Percentiles rank a stretch among this genome's conserved stretches.
These are phyloP conservation scores for Cyaniris semiargus DNA, from an alignment of 2,888 invertebrate species.

Conservation along the genomic window DNA sequence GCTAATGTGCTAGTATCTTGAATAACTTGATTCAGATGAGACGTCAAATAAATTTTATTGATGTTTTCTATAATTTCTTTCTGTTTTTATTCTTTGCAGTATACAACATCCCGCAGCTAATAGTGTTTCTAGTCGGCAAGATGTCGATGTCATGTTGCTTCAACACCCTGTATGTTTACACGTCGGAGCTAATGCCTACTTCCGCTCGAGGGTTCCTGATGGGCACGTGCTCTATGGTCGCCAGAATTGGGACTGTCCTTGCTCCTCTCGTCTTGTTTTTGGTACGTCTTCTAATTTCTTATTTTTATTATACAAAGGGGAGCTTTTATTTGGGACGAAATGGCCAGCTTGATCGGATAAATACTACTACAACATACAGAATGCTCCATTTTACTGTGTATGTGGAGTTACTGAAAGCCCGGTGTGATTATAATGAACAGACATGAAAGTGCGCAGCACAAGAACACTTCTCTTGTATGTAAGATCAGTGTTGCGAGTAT, in stretches of 20 bases:
- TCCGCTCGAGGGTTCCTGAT: constrained; percentile 81
- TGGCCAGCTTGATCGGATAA: neutral
- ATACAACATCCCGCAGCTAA: constrained; percentile 61
- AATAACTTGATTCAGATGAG: too few relatives aligned
- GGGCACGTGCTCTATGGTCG: constrained; percentile 83
- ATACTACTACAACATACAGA: too few relatives aligned
- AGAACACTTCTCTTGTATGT: too few relatives aligned
- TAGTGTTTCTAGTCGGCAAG: constrained; percentile 68
- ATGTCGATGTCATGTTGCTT: constrained; percentile 68
- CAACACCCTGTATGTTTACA: constrained; percentile 75
- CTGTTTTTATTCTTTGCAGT: constrained; percentile 25
- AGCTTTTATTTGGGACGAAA: neutral
- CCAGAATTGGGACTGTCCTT: constrained; percentile 82
- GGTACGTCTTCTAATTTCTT: constrained; percentile 60
- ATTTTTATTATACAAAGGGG: neutral
- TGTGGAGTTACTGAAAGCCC: too few relatives aligned
- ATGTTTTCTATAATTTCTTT: neutral
- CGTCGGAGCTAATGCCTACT: constrained; percentile 85
- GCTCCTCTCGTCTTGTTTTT: constrained; percentile 85
- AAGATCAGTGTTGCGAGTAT: too few relatives aligned
- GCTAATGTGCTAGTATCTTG: too few relatives aligned
- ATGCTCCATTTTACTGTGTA: too few relatives aligned
- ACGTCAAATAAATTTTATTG: too few relatives aligned
- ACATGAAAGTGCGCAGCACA: neutral
- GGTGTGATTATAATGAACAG: neutral